Evolutionary conservation across 2,113 vertebrate species (phyloP), one percentile per base, ranked within the genome.

Genomic region (Otolemur garnettii): DNA sequence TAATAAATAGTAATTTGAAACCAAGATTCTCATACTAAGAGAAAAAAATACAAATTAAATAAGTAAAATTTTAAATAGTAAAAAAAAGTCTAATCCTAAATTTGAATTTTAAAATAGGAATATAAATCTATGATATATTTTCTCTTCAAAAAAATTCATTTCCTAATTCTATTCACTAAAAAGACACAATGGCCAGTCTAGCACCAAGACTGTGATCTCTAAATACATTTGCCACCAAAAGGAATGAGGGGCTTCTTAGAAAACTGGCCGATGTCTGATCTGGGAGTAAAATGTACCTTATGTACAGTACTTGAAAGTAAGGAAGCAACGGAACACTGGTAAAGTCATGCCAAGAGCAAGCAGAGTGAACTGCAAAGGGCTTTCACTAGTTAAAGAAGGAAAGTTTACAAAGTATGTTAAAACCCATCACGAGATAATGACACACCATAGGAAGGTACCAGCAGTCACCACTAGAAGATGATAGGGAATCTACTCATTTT

Each of bases 101-200:
- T 91, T 72, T 64, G 21, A 71, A 90, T 59, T 92, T 53, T 26
- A 53, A 89, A 89, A 68, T 89, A 26, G 10, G 22, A 94, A 89
- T 53, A 87, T 21, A 87, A 83, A 83, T 33, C 68, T 10, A 19
- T 38, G 33, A 85, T 71, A 89, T 84, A 75, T 50, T 81, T 89
- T 92, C 55, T 84, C 6, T 33, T 66, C 13, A 75, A 89, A 42
- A 93, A 62, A 57, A 5, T 13, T 4, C n/a, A 30, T 42, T 85
- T 78, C 79, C 15, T 87, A 86, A 86, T 89, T 89, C 53, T 57
- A 21, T 60, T 79, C 57, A 28, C 19, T 59, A 64, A 74, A 91
- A 93, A 74, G 9, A 28, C 28, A 72, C 15, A 42, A 38, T 35
- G 45, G 33, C 17, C n/a, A 35, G 30, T 28, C 5, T 10, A 57